A percentile compares a stretch with the other conserved stretches of the same genome.
Evolutionary conservation across 2,888 invertebrate species (phyloP).

Genomic region (Pyralis farinalis): DNA sequence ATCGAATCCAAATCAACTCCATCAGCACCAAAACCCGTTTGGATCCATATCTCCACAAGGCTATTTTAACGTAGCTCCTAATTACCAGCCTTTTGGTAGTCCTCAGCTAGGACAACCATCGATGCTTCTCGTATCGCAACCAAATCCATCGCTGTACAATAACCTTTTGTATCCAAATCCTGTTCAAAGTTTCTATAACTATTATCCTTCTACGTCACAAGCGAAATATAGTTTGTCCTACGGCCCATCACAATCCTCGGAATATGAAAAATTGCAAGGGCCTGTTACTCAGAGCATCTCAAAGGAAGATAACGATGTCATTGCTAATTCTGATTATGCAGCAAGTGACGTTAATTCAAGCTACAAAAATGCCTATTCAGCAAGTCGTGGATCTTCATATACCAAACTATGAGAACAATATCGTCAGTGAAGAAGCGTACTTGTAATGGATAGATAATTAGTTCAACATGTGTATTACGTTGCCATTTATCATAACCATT

Average conservation of each 20-base stretch:
- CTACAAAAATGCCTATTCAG: constrained; percentile 54
- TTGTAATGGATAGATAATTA: constrained; percentile 2
- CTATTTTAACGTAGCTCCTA: constrained; percentile 45
- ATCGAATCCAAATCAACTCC: constrained; percentile 34
- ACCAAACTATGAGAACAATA: constrained; percentile 34
- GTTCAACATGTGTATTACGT: constrained; percentile 11
- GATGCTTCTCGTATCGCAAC: constrained; percentile 59
- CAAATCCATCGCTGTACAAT: constrained; percentile 54
- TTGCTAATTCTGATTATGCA: constrained; percentile 50
- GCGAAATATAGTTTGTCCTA: constrained; percentile 53
- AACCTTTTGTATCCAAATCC: constrained; percentile 55
- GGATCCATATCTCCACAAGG: constrained; percentile 38
- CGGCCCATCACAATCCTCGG: constrained; percentile 35
- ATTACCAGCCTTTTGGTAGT: constrained; percentile 46
- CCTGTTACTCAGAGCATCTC: constrained; percentile 41
- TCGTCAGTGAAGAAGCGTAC: constrained; percentile 8
- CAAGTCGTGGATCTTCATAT: constrained; percentile 45
- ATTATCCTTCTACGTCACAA: constrained; percentile 59
- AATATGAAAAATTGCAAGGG: constrained; percentile 55
- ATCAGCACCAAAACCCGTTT: constrained; percentile 37
- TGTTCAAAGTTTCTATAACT: constrained; percentile 58
- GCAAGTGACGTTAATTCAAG: constrained; percentile 48
- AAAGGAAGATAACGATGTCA: constrained; percentile 63
- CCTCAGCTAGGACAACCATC: constrained; percentile 58
- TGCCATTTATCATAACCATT: constrained; percentile 37